Percentiles rank a stretch among this genome's conserved stretches.
Evolutionary conservation across 2,888 invertebrate species (phyloP).

Genomic region (Pyrrhosoma nymphula): DNA sequence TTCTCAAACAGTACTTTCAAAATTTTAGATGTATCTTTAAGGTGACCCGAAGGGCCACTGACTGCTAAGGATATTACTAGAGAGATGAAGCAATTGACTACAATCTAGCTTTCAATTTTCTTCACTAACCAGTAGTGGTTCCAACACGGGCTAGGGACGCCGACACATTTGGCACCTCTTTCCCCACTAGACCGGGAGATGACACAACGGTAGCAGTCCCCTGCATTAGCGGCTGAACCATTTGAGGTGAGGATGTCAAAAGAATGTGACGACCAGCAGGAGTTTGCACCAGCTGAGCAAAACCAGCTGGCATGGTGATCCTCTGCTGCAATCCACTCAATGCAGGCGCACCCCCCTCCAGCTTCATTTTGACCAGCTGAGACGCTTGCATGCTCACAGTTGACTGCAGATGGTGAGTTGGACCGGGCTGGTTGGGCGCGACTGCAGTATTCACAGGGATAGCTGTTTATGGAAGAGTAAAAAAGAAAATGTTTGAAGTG

Average conservation of each 20-base stretch:
- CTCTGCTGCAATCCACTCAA: background rate
- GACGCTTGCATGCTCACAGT: background rate
- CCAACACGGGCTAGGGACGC: slow-evolving; percentile 69
- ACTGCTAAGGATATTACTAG: too few relatives aligned
- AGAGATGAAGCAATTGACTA: too few relatives aligned
- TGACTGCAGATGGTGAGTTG: background rate
- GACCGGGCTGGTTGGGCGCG: background rate
- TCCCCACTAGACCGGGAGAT: slow-evolving; percentile 45
- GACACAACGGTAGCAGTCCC: slow-evolving; percentile 45
- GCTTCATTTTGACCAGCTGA: slow-evolving; percentile 29
- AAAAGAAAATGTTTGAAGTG: too few relatives aligned
- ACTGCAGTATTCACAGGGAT: slow-evolving; percentile 75
- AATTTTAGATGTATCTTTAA: too few relatives aligned
- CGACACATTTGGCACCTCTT: slow-evolving; percentile 6
- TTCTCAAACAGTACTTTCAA: too few relatives aligned
- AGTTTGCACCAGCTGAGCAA: slow-evolving; percentile 86
- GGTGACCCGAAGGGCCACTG: too few relatives aligned
- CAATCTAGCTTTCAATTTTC: too few relatives aligned
- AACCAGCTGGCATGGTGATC: slow-evolving; percentile 72
- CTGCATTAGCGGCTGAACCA: slow-evolving; percentile 74
- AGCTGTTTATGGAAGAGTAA: background rate
- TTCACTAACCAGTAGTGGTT: slow-evolving; percentile 75
- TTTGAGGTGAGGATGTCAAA: slow-evolving; percentile 79
- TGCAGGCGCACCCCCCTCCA: background rate
- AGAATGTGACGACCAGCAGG: slow-evolving; percentile 85